Evolutionary conservation across 2,888 invertebrate genomes (phyloP), one percentile per base, ranked within the genome.

Genomic region (Macrophya alboannulata): DNA sequence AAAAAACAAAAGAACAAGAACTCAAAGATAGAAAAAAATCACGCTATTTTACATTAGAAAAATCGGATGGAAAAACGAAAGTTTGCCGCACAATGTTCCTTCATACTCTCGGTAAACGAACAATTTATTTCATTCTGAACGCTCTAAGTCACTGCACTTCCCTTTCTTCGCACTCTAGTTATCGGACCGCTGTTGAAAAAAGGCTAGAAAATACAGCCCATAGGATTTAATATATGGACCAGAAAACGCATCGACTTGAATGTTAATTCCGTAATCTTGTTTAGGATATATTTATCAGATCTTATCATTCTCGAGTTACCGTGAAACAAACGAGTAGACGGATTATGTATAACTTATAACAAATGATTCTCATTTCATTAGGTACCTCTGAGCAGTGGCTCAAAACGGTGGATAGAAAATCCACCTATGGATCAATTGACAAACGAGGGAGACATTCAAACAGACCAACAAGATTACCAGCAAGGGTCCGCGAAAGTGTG

Each of bases 11-110:
- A 31, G 3, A 31, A 31, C 31, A 31, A 31, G 31, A 31, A 59
- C 59, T 2, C n/a, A 25, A n/a, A n/a, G 2, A n/a, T n/a, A 25
- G 62, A 25, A n/a, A 6, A 21, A 8, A 21, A 62, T 21, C 62
- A 25, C 21, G 62, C 62, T 8, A 62, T n/a, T 62, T 21, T n/a
- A 21, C 62, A 62, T 21, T 62, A 9, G 21, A 5, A n/a, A 62
- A 25, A 62, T 6, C n/a, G n/a, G 25, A n/a, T 21, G 62, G 25
- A 62, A 62, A 87, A 86, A 86, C 17, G 48, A 71, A 84, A 65
- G 84, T 85, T 6, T 86, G 82, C 40, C 79, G 51, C n/a, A 85
- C 37, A 62, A 86, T 86, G 84, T 86, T 85, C 37, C 55, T 86
- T 8, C 45, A 72, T 48, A 86, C 86, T 15, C 45, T 86, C 31